Base-by-base conservation (phyloP, 2,888 invertebrate species). In the Silvanus unidentatus region DNA sequence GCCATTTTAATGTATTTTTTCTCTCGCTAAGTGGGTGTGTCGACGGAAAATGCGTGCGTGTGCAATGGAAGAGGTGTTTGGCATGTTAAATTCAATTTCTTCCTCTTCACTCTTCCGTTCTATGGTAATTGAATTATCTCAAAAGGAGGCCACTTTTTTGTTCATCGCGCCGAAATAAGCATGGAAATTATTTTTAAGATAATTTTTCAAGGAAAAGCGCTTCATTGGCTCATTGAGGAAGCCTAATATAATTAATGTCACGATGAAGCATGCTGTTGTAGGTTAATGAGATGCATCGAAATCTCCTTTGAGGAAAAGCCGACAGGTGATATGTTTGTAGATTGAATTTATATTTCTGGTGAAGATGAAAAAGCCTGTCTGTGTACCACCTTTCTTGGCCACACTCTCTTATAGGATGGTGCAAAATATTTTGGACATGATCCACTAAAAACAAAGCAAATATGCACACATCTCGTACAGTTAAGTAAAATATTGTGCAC, bases 371-470 rank as follows among this genome's bases (percentile, higher is more conserved):
- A 32, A 46, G 50, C 56, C n/a, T n/a, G 53, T 55, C 55, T 54
- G 50, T n/a, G n/a, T 48, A 54, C 50, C 59, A 60, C 60, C 62
- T 63, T 63, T 54, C 57, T 58, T 57, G 54, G 52, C 57, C 53
- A 52, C 22, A 22, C 22, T 47, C 51, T 46, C 52, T 44, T 48
- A 50, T 53, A 52, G 45, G 50, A 45, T 44, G n/a, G 45, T 41
- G 50, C 49, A 45, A 47, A 57, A 59, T 58, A 60, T 44, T 53
- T 65, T 67, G 67, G 65, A 64, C 56, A 46, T 47, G 60, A 55
- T 63, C 67, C 67, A 66, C 61, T 58, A 61, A 62, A 66, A 65
- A 66, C 62, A 63, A 60, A 65, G 59, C 54, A 58, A 43, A 32
- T 32, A n/a, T n/a, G n/a, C n/a, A n/a, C n/a, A 8, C 22, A 22